Conservation (phyloP, 2,888 invertebrate species). For the Balanococcus diminutus region DNA sequence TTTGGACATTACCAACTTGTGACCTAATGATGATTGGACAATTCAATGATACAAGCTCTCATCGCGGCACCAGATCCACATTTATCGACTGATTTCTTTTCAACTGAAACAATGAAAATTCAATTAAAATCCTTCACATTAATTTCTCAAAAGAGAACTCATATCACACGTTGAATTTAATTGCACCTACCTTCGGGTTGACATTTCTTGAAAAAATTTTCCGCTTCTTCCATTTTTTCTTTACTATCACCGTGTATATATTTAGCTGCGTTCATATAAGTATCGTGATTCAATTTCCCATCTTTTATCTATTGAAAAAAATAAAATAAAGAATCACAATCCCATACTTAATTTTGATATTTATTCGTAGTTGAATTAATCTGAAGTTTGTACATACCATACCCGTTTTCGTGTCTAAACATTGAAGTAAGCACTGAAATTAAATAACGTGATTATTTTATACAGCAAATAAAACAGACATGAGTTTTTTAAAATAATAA, state of each 20-base stretch:
- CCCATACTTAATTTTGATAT: neutral
- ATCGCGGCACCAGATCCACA: neutral
- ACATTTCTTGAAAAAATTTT: neutral
- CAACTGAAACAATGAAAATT: neutral
- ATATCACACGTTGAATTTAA: neutral
- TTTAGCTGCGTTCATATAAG: neutral
- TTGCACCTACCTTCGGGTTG: neutral
- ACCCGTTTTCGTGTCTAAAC: too few relatives aligned
- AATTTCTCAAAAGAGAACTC: neutral
- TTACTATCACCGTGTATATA: neutral
- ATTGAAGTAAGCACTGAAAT: too few relatives aligned
- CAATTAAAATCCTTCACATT: neutral
- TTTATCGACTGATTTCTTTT: neutral
- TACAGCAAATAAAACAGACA: too few relatives aligned
- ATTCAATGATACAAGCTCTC: neutral
- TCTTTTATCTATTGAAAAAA: neutral
- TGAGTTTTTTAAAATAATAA: too few relatives aligned
- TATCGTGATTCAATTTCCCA: neutral
- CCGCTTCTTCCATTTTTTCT: neutral
- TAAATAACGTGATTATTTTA: too few relatives aligned
- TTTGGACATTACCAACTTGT: too few relatives aligned
- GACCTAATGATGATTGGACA: too few relatives aligned
- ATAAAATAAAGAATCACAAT: neutral
- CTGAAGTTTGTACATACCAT: too few relatives aligned
- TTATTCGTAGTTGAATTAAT: neutral